phyloP scores from a whole-genome alignment of 2,888 invertebrate genomes.

The Cephalotes varians region DNA sequence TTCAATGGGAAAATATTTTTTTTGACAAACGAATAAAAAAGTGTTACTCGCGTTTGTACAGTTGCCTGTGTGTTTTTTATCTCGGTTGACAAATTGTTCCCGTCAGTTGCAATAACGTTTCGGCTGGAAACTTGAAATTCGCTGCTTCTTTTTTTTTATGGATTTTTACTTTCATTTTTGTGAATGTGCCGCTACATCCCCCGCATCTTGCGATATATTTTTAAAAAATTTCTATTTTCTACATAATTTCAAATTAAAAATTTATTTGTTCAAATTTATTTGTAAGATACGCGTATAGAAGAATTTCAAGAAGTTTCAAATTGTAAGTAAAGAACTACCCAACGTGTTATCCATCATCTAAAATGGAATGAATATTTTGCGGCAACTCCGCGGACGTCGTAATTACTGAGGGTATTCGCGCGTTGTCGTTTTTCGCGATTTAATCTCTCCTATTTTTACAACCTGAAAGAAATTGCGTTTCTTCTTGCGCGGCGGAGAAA shows the following conservation, averaged over 20 bases:
- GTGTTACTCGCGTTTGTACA: background rate
- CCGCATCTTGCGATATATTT: background rate
- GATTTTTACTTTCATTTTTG: background rate
- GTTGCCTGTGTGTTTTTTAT: background rate
- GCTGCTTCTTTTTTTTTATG: background rate
- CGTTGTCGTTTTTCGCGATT: constrained; percentile 25
- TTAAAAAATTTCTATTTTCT: background rate
- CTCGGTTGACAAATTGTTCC: constrained; percentile 10
- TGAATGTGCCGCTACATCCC: background rate
- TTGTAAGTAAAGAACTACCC: background rate
- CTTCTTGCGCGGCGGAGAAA: background rate
- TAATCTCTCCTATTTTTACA: constrained; percentile 35
- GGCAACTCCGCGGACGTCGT: background rate
- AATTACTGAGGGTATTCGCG: constrained; percentile 18
- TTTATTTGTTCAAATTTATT: background rate
- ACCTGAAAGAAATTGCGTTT: constrained; percentile 14
- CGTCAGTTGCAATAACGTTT: background rate
- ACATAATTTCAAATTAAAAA: background rate
- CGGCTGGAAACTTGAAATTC: constrained; percentile 11
- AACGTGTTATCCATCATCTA: background rate
- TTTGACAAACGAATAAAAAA: background rate
- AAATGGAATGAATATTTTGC: background rate
- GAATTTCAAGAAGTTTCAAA: constrained; percentile 9
- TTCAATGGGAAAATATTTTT: background rate
- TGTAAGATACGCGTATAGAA: background rate